Evolutionary conservation across 2,113 vertebrate genomes (phyloP).

Genomic region (Macquaria australasica): DNA sequence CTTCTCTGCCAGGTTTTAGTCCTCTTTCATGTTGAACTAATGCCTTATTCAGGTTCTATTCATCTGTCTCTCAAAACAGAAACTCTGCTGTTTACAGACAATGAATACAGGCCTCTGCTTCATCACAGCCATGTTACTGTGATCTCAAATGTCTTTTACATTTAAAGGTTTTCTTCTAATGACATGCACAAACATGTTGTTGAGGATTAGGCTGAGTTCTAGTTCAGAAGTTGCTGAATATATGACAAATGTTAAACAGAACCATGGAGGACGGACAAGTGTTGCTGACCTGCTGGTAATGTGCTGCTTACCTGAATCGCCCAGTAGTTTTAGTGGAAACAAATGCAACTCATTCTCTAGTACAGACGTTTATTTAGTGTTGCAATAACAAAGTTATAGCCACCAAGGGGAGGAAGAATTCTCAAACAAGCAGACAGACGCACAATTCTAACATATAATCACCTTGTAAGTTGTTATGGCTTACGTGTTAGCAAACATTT

Average conservation of each 20-base stretch:
- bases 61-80: background rate
- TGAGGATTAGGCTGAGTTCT: background rate
- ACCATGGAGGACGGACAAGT: background rate
- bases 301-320: background rate
- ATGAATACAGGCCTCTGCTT: background rate
- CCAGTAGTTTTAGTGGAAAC: background rate
- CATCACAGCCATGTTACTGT: background rate
- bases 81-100: background rate
- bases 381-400: background rate
- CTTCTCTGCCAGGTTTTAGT: background rate
- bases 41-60: background rate
- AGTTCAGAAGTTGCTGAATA: background rate
- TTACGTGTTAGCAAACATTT: background rate
- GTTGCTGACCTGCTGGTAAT: background rate
- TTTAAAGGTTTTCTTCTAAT: background rate
- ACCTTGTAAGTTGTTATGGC: background rate
- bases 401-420: background rate
- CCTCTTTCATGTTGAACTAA: background rate
- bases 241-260: background rate
- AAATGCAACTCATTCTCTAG: background rate
- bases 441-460: background rate
- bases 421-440: background rate
- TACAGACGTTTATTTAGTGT: background rate
- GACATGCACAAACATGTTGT: background rate
- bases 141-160: background rate